Evolutionary conservation across 2,888 invertebrate species (phyloP).

Genomic region (Cryptocheilus praepositus): DNA sequence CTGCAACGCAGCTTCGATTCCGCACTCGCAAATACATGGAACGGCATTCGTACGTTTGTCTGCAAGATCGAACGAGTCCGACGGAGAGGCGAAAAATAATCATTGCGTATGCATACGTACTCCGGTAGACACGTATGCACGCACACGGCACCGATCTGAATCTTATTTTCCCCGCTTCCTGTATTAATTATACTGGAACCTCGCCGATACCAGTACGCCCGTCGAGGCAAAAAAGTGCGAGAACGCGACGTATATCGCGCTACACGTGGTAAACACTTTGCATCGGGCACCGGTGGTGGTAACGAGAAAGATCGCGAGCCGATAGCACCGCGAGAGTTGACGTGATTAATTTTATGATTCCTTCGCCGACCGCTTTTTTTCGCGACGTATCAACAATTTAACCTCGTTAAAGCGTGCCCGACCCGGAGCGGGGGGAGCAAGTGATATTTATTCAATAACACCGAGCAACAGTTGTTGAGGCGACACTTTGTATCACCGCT

Average conservation of each 20-base stretch:
- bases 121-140: neutral
- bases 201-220: neutral
- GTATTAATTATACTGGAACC: slow-evolving; percentile 5
- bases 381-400: slow-evolving; percentile 1
- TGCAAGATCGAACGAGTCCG: too few relatives aligned
- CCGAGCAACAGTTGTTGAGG: too few relatives aligned
- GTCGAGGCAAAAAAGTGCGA: neutral
- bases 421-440: too few relatives aligned
- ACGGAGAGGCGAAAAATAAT: too few relatives aligned
- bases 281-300: slow-evolving; percentile 3
- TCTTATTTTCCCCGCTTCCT: slow-evolving; percentile 13
- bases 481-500: too few relatives aligned
- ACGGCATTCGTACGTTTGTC: too few relatives aligned
- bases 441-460: too few relatives aligned
- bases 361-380: slow-evolving; percentile 10
- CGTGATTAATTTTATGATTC: slow-evolving; percentile 1
- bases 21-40: too few relatives aligned
- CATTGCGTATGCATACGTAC: too few relatives aligned
- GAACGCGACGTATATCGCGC: slow-evolving; percentile 9
- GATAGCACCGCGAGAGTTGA: neutral
- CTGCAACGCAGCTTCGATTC: too few relatives aligned
- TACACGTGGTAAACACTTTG: slow-evolving; percentile 8
- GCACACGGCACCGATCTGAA: neutral
- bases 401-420: neutral
- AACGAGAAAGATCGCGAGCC: neutral